Percentiles rank a stretch among this genome's conserved stretches.
Conservation (phyloP, 2,888 invertebrate species). For the Limnephilus lunatus region DNA sequence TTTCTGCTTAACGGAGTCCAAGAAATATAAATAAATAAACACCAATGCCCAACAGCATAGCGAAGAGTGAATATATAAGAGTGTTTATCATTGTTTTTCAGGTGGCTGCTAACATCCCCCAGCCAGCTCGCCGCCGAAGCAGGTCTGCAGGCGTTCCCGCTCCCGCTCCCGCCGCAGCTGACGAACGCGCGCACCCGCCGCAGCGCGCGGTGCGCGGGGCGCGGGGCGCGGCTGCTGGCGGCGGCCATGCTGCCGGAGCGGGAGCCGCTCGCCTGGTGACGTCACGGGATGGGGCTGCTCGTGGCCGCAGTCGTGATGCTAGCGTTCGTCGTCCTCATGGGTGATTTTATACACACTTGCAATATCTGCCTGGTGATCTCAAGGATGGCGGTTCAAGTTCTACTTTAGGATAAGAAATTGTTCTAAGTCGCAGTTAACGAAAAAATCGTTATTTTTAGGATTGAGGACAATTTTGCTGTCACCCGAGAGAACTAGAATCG, state of each 20-base stretch:
- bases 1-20: too few species aligned
- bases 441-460: too few species aligned
- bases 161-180: conserved; percentile 43
- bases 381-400: neutral
- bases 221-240: conserved; percentile 59
- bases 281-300: conserved; percentile 75
- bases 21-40: too few species aligned
- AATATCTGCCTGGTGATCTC: neutral
- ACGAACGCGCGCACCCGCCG: conserved; percentile 49
- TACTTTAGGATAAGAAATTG: neutral
- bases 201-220: conserved; percentile 64
- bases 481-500: too few species aligned
- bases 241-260: conserved; percentile 66
- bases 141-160: conserved; percentile 47
- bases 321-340: conserved; percentile 73
- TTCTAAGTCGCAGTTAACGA: too few species aligned
- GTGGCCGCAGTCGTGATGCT: conserved; percentile 72
- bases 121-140: conserved; percentile 2
- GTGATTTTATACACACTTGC: conserved; percentile 66
- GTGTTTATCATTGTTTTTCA: neutral
- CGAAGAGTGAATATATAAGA: too few species aligned
- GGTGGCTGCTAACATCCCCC: neutral
- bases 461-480: too few species aligned
- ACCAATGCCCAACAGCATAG: too few species aligned
- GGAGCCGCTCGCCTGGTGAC: conserved; percentile 70